These are phyloP conservation scores for Salvator merianae DNA, from an alignment of 2,113 vertebrate genomes.

Conservation along the genomic window DNA sequence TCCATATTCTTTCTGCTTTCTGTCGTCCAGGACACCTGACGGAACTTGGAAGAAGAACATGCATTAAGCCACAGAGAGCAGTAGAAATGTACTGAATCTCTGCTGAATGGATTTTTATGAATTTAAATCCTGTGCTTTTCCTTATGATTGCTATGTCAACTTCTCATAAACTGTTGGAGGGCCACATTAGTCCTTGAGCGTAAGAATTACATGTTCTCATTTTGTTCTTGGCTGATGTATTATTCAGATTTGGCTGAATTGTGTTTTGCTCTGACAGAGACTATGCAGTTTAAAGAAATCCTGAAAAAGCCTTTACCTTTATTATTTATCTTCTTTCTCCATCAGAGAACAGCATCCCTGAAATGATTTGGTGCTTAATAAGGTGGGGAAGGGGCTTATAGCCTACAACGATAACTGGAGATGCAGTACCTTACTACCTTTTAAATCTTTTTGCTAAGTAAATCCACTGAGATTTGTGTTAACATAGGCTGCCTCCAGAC, in stretches of 20 bases:
- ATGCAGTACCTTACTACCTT: not conserved
- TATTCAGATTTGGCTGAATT: slow-evolving; percentile 32
- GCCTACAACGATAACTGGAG: not conserved
- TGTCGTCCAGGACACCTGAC: slow-evolving; percentile 60
- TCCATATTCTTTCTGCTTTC: slow-evolving; percentile 44
- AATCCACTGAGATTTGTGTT: not conserved
- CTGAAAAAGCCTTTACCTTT: slow-evolving; percentile 9
- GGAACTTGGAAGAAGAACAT: slow-evolving; percentile 58
- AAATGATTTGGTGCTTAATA: slow-evolving; percentile 26
- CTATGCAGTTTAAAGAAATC: slow-evolving; percentile 16
- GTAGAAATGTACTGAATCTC: slow-evolving; percentile 45
- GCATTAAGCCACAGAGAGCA: slow-evolving; percentile 44
- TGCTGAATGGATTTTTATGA: slow-evolving; percentile 54
- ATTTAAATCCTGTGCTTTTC: slow-evolving; percentile 31
- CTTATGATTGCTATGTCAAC: slow-evolving; percentile 39
- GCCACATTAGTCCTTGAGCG: not conserved
- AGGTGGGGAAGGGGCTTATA: not conserved
- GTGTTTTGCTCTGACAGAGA: slow-evolving; percentile 25
- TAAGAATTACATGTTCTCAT: slow-evolving; percentile 20
- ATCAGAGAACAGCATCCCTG: slow-evolving; percentile 21
- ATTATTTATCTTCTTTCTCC: too few species aligned
- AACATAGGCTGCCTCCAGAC: too few species aligned
- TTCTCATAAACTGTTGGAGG: slow-evolving; percentile 7
- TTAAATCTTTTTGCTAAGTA: not conserved
- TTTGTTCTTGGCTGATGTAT: slow-evolving; percentile 16